These are phyloP conservation scores for Uria aalge DNA, from an alignment of 2,113 vertebrate species.

Conservation along the genomic window DNA sequence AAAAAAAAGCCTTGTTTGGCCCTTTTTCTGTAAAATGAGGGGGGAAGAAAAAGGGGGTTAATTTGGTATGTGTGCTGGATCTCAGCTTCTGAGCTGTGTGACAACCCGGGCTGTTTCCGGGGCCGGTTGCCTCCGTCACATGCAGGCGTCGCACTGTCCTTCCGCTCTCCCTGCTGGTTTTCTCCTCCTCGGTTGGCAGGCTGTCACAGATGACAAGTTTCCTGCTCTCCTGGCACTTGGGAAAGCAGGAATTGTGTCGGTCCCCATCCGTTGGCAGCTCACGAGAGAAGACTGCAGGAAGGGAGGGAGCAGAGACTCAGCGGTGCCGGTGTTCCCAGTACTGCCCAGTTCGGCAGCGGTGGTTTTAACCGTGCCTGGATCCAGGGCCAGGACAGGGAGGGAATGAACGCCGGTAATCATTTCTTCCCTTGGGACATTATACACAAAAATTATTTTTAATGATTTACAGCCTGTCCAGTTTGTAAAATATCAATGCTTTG, in stretches of 20 bases:
- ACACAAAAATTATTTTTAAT: neutral
- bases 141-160: neutral
- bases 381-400: neutral
- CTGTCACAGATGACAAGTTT: neutral
- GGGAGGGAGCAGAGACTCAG: neutral
- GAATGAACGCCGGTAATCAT: neutral
- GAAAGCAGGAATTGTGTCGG: neutral
- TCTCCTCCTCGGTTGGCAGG: neutral
- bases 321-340: neutral
- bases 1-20: neutral
- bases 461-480: neutral
- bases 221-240: neutral
- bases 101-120: neutral
- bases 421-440: neutral
- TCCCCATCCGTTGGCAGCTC: neutral
- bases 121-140: accelerated
- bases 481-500: neutral
- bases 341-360: neutral
- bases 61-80: neutral
- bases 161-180: neutral
- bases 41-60: neutral
- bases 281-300: neutral
- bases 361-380: neutral
- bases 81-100: neutral
- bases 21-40: neutral